These are phyloP conservation scores for Neodiprion virginianus DNA, from an alignment of 1,140 invertebrate species.

Conservation along the genomic window DNA sequence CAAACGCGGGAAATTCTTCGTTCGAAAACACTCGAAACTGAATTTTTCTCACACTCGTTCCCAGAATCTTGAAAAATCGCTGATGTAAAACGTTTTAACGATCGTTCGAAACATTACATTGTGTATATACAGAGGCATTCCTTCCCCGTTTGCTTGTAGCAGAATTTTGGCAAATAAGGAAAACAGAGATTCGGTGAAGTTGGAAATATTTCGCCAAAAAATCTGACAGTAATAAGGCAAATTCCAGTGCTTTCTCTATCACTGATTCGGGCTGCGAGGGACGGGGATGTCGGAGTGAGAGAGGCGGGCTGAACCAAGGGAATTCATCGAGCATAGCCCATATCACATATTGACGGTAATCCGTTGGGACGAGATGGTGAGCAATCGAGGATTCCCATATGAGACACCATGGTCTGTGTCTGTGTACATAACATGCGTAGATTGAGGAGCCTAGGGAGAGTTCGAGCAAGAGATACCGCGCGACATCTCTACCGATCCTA, in stretches of 20 bases:
- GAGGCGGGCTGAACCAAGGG: background rate
- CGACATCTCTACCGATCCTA: conserved; percentile 48
- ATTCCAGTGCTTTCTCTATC: too few relatives aligned
- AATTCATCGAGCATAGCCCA: background rate
- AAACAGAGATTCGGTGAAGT: background rate
- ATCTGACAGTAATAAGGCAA: too few relatives aligned
- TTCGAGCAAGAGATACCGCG: conserved; percentile 29
- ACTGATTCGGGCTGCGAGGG: too few relatives aligned
- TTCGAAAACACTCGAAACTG: conserved; percentile 10
- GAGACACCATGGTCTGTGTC: background rate
- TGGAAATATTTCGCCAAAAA: background rate
- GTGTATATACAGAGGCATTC: background rate
- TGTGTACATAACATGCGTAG: too few relatives aligned
- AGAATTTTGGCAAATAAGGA: background rate
- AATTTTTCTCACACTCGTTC: conserved; percentile 50
- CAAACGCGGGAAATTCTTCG: background rate
- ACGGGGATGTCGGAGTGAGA: background rate
- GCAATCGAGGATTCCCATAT: background rate
- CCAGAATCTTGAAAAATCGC: conserved; percentile 46
- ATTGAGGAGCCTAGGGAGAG: too few relatives aligned
- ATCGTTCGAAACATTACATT: background rate
- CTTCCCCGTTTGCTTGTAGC: background rate
- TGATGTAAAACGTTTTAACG: conserved; percentile 23
- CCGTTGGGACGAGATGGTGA: background rate
- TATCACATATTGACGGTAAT: conserved; percentile 3